Percentiles rank a stretch among this genome's conserved stretches.
phyloP scores from a whole-genome alignment of 2,113 vertebrate genomes.

The Pampusana beccarii region DNA sequence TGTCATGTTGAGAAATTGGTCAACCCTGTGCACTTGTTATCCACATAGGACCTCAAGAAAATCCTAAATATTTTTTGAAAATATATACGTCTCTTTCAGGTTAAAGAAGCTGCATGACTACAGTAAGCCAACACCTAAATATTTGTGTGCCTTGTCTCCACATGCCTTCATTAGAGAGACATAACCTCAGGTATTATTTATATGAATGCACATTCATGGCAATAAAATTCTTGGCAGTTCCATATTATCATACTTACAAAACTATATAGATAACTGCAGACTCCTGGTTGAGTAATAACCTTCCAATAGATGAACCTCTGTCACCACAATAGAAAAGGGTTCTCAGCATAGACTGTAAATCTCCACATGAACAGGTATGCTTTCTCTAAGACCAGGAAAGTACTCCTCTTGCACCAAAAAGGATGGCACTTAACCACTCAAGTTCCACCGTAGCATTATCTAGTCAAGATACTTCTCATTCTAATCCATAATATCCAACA shows the following conservation, averaged over 20 bases:
- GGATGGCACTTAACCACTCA: not conserved
- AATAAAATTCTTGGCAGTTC: conserved; percentile 12
- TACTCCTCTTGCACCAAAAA: not conserved
- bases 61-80: not conserved
- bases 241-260: not conserved
- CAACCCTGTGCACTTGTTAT: not conserved
- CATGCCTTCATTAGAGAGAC: conserved; percentile 56
- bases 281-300: not conserved
- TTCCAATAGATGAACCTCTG: not conserved
- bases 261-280: not conserved
- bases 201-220: conserved; percentile 34
- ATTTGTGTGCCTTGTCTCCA: conserved; percentile 67
- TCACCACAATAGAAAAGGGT: not conserved
- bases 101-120: conserved; percentile 56
- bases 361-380: not conserved
- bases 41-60: not conserved
- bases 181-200: conserved; percentile 65
- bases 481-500: not conserved
- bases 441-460: not conserved
- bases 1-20: not conserved
- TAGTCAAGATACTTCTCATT: not conserved
- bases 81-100: not conserved
- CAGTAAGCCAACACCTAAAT: conserved; percentile 67
- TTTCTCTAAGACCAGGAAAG: not conserved
- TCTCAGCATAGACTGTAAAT: not conserved